phyloP scores from a whole-genome alignment of 2,797 vertebrate species.

The Mormyrops attenuatus region DNA sequence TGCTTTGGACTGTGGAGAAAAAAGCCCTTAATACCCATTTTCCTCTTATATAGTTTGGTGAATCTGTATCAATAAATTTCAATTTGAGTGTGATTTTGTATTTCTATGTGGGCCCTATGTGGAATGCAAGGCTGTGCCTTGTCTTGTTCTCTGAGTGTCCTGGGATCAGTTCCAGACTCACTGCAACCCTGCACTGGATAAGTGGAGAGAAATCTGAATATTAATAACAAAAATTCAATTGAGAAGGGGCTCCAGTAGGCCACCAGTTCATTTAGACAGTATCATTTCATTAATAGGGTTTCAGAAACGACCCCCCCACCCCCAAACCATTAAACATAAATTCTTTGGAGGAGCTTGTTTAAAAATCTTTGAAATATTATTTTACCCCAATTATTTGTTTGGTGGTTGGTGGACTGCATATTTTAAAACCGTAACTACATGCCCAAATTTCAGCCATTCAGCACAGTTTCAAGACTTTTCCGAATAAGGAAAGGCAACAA shows the following conservation, averaged over 20 bases:
- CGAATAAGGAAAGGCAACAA: neutral
- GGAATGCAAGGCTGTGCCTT: neutral
- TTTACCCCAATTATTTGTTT: neutral
- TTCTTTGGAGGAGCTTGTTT: neutral
- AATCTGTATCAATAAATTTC: neutral
- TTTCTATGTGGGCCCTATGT: neutral
- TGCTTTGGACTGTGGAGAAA: neutral
- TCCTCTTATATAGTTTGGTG: neutral
- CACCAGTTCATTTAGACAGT: neutral
- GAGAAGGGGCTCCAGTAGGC: neutral
- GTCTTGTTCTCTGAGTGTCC: neutral
- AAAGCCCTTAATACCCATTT: neutral
- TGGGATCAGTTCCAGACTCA: neutral
- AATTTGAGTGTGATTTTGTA: neutral
- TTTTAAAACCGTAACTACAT: conserved; percentile 4
- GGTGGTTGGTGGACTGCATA: neutral
- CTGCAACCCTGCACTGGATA: neutral
- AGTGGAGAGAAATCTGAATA: neutral
- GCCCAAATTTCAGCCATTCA: neutral
- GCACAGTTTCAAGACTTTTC: neutral
- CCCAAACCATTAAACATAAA: neutral
- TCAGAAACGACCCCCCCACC: neutral
- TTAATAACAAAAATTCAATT: neutral
- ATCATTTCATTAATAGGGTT: neutral
- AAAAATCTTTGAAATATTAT: conserved; percentile 4